A percentile compares a stretch with the other conserved stretches of the same genome.
Conservation (phyloP, 2,797 vertebrate species). For the Anas flavirostris region DNA sequence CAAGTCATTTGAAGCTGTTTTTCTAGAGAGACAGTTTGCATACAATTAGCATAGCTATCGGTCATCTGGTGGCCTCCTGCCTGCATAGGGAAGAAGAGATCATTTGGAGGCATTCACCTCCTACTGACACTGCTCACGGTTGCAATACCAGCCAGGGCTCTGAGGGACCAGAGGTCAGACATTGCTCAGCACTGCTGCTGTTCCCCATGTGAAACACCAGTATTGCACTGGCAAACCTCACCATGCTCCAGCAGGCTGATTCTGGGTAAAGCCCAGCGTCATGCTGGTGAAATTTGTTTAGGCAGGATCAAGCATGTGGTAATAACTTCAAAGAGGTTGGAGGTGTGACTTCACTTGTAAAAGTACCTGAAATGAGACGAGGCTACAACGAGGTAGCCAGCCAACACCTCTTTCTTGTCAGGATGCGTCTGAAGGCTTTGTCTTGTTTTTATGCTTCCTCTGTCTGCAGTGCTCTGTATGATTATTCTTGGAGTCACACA, state of each 20-base stretch:
- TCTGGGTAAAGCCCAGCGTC: background rate
- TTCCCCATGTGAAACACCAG: background rate
- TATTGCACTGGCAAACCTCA: background rate
- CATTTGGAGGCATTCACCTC: background rate
- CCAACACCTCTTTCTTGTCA: background rate
- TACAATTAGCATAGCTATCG: background rate
- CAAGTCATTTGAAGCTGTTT: background rate
- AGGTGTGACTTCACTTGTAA: background rate
- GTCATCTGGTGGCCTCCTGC: background rate
- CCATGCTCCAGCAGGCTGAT: background rate
- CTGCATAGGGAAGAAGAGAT: background rate
- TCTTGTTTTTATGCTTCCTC: background rate
- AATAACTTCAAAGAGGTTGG: background rate
- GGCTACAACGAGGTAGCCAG: background rate
- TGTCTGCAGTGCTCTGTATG: background rate
- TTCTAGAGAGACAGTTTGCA: background rate
- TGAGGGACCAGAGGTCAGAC: background rate
- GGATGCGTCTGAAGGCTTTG: background rate
- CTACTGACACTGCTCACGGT: background rate
- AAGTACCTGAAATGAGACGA: background rate
- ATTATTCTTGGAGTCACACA: background rate
- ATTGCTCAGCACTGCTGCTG: background rate
- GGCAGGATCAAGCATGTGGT: background rate
- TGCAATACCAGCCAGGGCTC: background rate
- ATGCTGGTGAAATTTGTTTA: background rate